Conservation (phyloP, 2,113 vertebrate genomes). For the Ornithorhynchus anatinus region DNA sequence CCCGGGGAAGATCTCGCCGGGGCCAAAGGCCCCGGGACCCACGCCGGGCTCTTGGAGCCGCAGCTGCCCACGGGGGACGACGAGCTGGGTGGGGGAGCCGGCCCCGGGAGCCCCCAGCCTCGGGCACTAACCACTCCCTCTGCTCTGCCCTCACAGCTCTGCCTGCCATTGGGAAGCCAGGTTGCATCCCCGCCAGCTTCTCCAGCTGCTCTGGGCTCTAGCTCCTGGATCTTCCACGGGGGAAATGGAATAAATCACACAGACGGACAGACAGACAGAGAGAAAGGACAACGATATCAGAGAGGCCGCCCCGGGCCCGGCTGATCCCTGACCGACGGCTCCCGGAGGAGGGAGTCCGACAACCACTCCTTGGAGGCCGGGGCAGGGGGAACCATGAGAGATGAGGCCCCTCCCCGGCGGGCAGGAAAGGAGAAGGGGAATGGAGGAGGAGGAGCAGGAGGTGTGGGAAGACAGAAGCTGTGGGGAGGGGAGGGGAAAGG, state of each 20-base stretch:
- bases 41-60: too few species aligned
- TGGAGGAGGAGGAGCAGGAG: too few species aligned
- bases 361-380: not conserved
- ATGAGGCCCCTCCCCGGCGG: not conserved
- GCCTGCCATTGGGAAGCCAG: slow-evolving; percentile 29
- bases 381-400: not conserved
- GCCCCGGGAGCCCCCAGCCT: too few species aligned
- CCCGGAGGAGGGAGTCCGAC: too few species aligned
- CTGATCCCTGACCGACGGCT: too few species aligned
- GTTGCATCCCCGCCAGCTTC: slow-evolving; percentile 21
- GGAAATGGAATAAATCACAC: not conserved
- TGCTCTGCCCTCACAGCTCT: slow-evolving; percentile 44
- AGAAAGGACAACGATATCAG: too few species aligned
- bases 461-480: not conserved
- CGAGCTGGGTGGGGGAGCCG: too few species aligned
- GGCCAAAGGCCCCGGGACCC: too few species aligned
- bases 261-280: too few species aligned
- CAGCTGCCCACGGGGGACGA: too few species aligned
- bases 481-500: not conserved
- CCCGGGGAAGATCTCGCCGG: slow-evolving; percentile 44
- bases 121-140: slow-evolving; percentile 2
- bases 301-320: too few species aligned
- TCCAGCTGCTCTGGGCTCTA: slow-evolving; percentile 32
- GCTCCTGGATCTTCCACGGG: slow-evolving; percentile 40
- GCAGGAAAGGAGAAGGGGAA: not conserved